phyloP scores from a whole-genome alignment of 1,140 invertebrate species.

The Aphis gossypii region DNA sequence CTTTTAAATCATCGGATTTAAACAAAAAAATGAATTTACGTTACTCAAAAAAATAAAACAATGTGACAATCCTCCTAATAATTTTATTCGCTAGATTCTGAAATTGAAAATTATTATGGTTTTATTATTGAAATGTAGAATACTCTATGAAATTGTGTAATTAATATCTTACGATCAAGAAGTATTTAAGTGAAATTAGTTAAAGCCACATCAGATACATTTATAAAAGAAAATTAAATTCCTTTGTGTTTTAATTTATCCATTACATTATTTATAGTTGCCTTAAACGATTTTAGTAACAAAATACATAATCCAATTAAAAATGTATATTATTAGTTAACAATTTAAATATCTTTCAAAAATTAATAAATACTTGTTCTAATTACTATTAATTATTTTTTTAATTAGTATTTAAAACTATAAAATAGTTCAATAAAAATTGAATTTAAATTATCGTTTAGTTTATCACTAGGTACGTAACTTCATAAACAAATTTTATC shows the following conservation, averaged over 20 bases:
- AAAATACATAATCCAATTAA: not conserved
- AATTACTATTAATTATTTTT: not conserved
- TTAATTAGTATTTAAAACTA: not conserved
- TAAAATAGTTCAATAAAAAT: not conserved
- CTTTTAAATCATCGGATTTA: not conserved
- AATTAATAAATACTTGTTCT: not conserved
- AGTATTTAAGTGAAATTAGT: not conserved
- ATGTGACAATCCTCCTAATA: not conserved
- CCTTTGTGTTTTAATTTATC: not conserved
- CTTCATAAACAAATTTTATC: not conserved
- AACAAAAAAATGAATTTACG: not conserved
- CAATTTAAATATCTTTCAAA: no score
- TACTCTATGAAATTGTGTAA: not conserved
- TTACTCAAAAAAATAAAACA: not conserved
- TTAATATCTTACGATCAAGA: conserved; percentile 2
- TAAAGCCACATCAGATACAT: not conserved
- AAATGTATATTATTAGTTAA: not conserved
- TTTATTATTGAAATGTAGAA: not conserved
- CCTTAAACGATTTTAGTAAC: not conserved
- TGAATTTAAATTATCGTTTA: not conserved
- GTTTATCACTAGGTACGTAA: no score
- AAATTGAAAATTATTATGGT: not conserved
- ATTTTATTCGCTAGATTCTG: not conserved
- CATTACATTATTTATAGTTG: not conserved
- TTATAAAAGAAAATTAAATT: not conserved